Conservation (phyloP, 2,888 invertebrate species). For the Yponomeuta cagnagella region DNA sequence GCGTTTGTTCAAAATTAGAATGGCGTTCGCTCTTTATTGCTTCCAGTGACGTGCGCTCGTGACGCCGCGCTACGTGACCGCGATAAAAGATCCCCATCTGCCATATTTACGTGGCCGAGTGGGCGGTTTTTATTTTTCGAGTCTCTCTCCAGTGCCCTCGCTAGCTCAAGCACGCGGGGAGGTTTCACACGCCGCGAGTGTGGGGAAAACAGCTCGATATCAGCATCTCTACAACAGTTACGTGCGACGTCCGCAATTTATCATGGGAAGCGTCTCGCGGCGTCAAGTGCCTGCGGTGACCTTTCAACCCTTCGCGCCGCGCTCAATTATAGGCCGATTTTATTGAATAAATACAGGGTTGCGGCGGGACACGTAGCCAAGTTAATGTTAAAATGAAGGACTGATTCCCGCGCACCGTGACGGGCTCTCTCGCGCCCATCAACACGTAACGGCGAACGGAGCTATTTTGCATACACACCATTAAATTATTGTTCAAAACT, state of each 20-base stretch:
- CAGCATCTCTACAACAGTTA: constrained; percentile 4
- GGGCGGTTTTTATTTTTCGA: constrained; percentile 73
- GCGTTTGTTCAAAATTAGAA: constrained; percentile 69
- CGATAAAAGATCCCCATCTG: constrained; percentile 76
- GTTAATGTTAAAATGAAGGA: constrained; percentile 72
- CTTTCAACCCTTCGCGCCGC: neutral
- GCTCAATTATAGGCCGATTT: constrained; percentile 9
- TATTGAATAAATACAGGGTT: constrained; percentile 11
- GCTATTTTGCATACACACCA: constrained; percentile 75
- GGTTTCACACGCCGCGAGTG: constrained; percentile 63
- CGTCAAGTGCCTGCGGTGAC: constrained; percentile 13
- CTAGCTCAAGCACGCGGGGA: constrained; percentile 42
- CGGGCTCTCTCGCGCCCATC: constrained; percentile 65
- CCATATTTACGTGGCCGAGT: constrained; percentile 73
- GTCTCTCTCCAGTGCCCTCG: constrained; percentile 52
- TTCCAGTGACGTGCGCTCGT: constrained; percentile 71
- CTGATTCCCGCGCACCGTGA: constrained; percentile 71
- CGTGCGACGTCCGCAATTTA: constrained; percentile 10
- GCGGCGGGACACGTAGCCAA: constrained; percentile 34
- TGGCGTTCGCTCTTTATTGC: constrained; percentile 68
- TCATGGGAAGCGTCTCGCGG: constrained; percentile 10
- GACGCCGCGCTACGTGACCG: constrained; percentile 73
- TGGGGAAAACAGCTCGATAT: constrained; percentile 45
- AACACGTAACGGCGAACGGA: constrained; percentile 64
- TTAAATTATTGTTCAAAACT: constrained; percentile 75